These are phyloP conservation scores for Eledone cirrhosa DNA, from an alignment of 2,888 invertebrate species.

Conservation along the genomic window DNA sequence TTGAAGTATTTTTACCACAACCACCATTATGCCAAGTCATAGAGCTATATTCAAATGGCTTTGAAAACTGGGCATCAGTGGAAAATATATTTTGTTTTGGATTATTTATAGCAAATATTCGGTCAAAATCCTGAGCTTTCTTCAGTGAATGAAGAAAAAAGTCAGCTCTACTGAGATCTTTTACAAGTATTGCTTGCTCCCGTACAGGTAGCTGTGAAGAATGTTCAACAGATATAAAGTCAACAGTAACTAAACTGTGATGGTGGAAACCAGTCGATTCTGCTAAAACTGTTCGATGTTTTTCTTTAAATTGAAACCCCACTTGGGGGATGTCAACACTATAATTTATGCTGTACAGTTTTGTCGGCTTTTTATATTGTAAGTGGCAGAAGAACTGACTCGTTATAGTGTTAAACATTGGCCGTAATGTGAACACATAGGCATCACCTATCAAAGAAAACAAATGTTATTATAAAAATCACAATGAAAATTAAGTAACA, in stretches of 20 bases:
- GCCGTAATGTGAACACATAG: conserved; percentile 57
- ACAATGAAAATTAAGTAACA: too few species aligned
- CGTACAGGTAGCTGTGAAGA: conserved; percentile 42
- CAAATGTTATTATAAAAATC: not conserved
- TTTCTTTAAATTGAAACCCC: conserved; percentile 41
- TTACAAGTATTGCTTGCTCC: conserved; percentile 57
- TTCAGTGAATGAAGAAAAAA: conserved; percentile 51
- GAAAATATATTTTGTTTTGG: conserved; percentile 35
- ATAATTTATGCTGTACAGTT: conserved; percentile 61
- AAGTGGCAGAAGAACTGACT: conserved; percentile 60
- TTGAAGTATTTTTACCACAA: conserved; percentile 38
- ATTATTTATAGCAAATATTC: conserved; percentile 28
- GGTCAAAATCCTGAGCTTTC: conserved; percentile 41
- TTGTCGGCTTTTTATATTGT: conserved; percentile 48
- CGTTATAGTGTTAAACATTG: conserved; percentile 50
- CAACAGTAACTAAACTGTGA: conserved; percentile 38
- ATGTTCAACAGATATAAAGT: conserved; percentile 51
- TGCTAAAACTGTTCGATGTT: conserved; percentile 36
- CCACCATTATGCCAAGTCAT: conserved; percentile 48
- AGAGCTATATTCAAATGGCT: conserved; percentile 59
- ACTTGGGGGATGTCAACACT: conserved; percentile 50
- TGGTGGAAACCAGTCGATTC: conserved; percentile 39
- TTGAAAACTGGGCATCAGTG: conserved; percentile 56
- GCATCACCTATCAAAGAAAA: conserved; percentile 53
- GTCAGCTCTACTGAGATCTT: conserved; percentile 23